These are phyloP conservation scores for Operophtera brumata DNA, from an alignment of 2,888 invertebrate genomes.

Conservation along the genomic window DNA sequence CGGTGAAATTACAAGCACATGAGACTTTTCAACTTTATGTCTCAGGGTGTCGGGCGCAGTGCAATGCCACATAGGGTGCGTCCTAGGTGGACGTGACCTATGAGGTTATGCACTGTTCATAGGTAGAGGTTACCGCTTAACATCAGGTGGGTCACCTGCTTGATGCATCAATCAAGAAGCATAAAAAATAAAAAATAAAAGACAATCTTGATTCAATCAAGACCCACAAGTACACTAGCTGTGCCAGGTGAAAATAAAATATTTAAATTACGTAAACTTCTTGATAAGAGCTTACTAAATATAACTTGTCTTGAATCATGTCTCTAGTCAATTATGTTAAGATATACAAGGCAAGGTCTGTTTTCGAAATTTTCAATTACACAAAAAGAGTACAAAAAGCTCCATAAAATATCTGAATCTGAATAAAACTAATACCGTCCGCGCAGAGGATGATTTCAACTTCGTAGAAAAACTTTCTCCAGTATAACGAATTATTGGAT, in stretches of 20 bases:
- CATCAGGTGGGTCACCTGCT: too few relatives aligned
- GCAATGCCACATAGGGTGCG: too few relatives aligned
- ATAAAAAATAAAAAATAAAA: too few relatives aligned
- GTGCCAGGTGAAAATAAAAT: background rate
- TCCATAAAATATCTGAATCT: slow-evolving; percentile 52
- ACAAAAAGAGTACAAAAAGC: slow-evolving; percentile 34
- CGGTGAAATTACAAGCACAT: too few relatives aligned
- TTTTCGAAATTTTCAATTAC: slow-evolving; percentile 27
- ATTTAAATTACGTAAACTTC: background rate
- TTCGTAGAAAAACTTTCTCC: slow-evolving; percentile 67
- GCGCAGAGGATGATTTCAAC: slow-evolving; percentile 63
- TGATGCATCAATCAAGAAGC: too few relatives aligned
- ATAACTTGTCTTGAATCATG: background rate
- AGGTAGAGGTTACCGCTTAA: too few relatives aligned
- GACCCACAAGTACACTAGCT: too few relatives aligned
- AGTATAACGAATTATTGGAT: slow-evolving; percentile 76
- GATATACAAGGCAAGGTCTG: background rate
- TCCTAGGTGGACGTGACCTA: too few relatives aligned
- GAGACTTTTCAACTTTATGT: too few relatives aligned
- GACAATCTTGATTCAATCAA: too few relatives aligned
- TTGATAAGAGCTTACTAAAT: background rate
- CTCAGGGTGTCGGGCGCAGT: too few relatives aligned
- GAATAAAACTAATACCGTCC: slow-evolving; percentile 67
- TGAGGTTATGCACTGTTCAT: too few relatives aligned
- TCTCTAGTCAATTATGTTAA: background rate